Percentiles rank a stretch among this genome's conserved stretches.
Conservation (phyloP, 2,113 vertebrate genomes). For the Dicrurus megarhynchus region DNA sequence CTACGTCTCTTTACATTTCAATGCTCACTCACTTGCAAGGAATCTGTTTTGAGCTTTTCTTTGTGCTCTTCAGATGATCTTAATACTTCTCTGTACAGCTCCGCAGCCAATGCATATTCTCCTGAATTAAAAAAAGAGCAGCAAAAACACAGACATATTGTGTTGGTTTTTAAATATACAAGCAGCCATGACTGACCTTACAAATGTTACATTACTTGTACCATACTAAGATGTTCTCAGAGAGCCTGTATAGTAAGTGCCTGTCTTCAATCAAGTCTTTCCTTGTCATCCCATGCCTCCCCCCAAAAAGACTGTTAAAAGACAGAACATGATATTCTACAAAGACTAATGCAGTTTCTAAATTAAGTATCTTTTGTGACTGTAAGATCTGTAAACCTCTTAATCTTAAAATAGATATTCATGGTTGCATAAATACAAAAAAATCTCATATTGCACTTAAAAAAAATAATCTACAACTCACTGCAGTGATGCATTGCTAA, state of each 20-base stretch:
- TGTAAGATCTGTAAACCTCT: background rate
- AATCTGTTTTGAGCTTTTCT: constrained; percentile 94
- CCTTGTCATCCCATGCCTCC: background rate
- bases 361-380: background rate
- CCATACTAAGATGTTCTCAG: background rate
- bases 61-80: constrained; percentile 98
- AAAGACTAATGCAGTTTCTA: background rate
- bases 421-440: background rate
- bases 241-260: background rate
- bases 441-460: background rate
- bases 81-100: constrained; percentile 94
- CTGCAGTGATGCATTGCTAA: background rate
- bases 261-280: background rate
- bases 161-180: background rate
- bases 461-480: background rate
- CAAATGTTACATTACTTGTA: background rate
- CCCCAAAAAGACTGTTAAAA: background rate
- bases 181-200: background rate
- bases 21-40: constrained; percentile 85
- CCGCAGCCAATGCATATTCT: constrained; percentile 83
- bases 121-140: constrained; percentile 64
- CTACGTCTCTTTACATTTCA: background rate
- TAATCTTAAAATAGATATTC: background rate
- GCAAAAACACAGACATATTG: background rate
- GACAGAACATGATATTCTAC: background rate